Base-by-base conservation (phyloP, 92 coral and sea anemone genomes). In the Actinernus sp. region DNA sequence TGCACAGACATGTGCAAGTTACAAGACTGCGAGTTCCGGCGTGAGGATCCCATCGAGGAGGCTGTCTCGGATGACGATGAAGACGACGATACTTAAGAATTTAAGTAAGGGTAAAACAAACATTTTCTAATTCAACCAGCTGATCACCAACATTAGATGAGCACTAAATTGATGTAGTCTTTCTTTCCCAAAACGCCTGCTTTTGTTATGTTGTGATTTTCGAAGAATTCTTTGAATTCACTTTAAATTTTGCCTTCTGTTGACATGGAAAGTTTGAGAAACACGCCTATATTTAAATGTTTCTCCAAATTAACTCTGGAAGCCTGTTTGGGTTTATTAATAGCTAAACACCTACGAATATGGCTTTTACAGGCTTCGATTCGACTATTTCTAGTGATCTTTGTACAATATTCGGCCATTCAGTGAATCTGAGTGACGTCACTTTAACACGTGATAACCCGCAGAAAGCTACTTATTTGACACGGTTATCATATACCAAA, bases 1-100 rank as follows among this genome's bases (percentile, higher is more conserved):
- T 58, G 64, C 48, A 67, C 63, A 8, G 84, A 77, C 18, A 26
- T 75, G 73, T 75, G 82, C 43, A 54, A 33, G 60, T 45, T 75
- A 9, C 52, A 12, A 11, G 73, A 75, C 7, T 75, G 74, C 36
- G 47, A 48, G 7, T 63, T 63, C 58, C 28, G 79, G 49, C 53
- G 34, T 10, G 58, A 52, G 28, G 55, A 49, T 13, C 21, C 13
- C 28, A 22, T 49, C 11, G 55, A 13, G 13, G 55, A 2, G 21
- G 0, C 0, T 14, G 58, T 0, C 28, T 14, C 1, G 13, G 1
- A 1, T 58, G 43, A 32, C 0, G 63, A 56, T 56, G 46, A 31
- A 0, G 63, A 56, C 19, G 45, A 32, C 17, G 61, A 54, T 54
- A 40, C 27, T 27, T 36, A 54, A 16, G 19, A 0, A 49, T 11